Evolutionary conservation across 2,888 invertebrate genomes (phyloP).

Genomic region (Diarsia rubi): DNA sequence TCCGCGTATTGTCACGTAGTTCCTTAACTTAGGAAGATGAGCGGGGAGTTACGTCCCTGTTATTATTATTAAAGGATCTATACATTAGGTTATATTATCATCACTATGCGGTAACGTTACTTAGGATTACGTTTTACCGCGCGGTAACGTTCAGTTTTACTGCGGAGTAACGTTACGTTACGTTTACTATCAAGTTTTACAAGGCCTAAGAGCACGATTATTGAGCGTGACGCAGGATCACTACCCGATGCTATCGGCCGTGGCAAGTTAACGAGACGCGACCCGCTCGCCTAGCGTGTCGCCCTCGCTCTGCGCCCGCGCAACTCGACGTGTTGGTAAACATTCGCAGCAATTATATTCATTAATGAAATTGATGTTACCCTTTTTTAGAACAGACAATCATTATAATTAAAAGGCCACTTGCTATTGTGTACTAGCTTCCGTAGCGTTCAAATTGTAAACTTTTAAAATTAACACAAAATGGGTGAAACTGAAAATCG

Average conservation of each 20-base stretch:
- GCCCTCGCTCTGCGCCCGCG: slow-evolving; percentile 64
- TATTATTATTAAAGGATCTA: not conserved
- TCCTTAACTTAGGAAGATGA: not conserved
- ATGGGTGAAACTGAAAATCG: slow-evolving; percentile 6
- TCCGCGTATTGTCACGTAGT: not conserved
- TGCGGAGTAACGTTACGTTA: slow-evolving; percentile 7
- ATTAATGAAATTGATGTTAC: slow-evolving; percentile 42
- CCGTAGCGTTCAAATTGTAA: slow-evolving; percentile 5
- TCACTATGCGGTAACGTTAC: not conserved
- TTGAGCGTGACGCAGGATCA: slow-evolving; percentile 66
- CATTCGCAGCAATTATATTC: slow-evolving; percentile 60
- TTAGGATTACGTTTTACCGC: not conserved
- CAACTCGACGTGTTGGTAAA: slow-evolving; percentile 55
- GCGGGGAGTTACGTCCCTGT: not conserved
- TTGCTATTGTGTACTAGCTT: slow-evolving; percentile 5
- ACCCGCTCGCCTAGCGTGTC: slow-evolving; percentile 68
- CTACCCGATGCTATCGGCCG: slow-evolving; percentile 71
- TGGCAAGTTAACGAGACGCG: slow-evolving; percentile 72
- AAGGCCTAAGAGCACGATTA: slow-evolving; percentile 53
- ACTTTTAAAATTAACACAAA: not conserved
- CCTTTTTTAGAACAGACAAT: slow-evolving; percentile 4
- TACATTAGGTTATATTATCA: not conserved
- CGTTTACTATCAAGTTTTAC: slow-evolving; percentile 36
- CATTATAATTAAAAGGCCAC: not conserved
- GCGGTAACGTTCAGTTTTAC: not conserved